Base-by-base conservation (phyloP, 1,140 invertebrate genomes). In the Pentalonia nigronervosa region DNA sequence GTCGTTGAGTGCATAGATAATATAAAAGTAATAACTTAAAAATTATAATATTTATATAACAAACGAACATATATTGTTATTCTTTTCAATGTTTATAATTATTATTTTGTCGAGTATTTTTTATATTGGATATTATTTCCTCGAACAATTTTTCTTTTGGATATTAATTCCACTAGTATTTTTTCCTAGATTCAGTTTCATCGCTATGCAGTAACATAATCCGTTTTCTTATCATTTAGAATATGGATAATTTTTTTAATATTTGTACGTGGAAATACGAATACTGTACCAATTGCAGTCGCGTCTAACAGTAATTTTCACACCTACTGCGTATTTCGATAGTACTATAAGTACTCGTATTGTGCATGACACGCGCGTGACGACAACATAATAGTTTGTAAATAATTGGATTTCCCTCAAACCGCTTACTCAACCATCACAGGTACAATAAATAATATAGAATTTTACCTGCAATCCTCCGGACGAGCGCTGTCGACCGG, bases 401-500 rank as follows among this genome's bases (percentile, higher is more conserved):
- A 76, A 76, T 76, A 76, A 76, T 76, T 76, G 60, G 60, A 67
- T 76, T 76, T 34, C 60, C 60, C 30, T 34, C 60, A 76, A 76
- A 76, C 30, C 30, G 11, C 30, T 67, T 3, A 67, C 30, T 67
- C 60, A 14, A 30, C 60, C 60, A 14, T 76, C n/a, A 76, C 50
- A 14, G 30, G 30, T 76, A 76, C n/a, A 67, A 76, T n/a, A n/a
- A n/a, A n/a, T n/a, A 76, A 76, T 76, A 76, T 76, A 7, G 60
- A n/a, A n/a, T 76, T 76, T 88, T 67, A 90, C 89, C 89, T 90
- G 56, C 17, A 20, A 90, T 67, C 30, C 14, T 90, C 14, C 3
- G 53, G 36, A 67, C 17, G 2, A 90, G 17, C 21, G 53, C 53
- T 17, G 53, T 67, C 25, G 53, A 89, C 34, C 50, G 87, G 48